phyloP scores from a whole-genome alignment of 2,888 invertebrate species.

The Eupithecia vulgata region DNA sequence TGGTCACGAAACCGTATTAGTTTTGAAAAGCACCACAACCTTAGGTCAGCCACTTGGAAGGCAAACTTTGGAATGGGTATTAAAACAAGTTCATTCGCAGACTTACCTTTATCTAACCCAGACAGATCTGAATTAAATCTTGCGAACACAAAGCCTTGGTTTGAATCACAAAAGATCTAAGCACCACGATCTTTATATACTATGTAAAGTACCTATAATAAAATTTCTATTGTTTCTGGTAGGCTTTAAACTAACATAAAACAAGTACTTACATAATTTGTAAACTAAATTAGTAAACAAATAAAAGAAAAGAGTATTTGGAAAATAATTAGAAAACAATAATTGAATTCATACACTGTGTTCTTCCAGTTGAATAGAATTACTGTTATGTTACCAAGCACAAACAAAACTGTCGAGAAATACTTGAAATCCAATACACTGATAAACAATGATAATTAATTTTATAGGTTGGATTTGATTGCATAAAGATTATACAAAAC shows the following conservation, averaged over 20 bases:
- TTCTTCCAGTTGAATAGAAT: neutral
- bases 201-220: neutral
- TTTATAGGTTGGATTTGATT: neutral
- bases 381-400: neutral
- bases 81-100: constrained; percentile 24
- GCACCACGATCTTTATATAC: neutral
- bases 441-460: neutral
- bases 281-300: neutral
- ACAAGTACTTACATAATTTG: neutral
- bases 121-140: constrained; percentile 21
- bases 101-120: constrained; percentile 19
- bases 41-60: constrained; percentile 55
- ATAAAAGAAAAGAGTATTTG: neutral
- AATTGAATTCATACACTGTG: neutral
- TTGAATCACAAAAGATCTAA: constrained; percentile 13
- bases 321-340: neutral
- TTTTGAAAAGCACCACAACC: constrained; percentile 56
- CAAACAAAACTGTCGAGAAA: neutral
- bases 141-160: constrained; percentile 19
- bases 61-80: constrained; percentile 32
- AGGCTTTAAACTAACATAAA: neutral
- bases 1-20: constrained; percentile 65
- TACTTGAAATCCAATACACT: neutral
- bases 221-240: neutral
- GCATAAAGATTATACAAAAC: neutral